phyloP scores from a whole-genome alignment of 2,797 vertebrate genomes.

The Lagorchestes hirsutus region DNA sequence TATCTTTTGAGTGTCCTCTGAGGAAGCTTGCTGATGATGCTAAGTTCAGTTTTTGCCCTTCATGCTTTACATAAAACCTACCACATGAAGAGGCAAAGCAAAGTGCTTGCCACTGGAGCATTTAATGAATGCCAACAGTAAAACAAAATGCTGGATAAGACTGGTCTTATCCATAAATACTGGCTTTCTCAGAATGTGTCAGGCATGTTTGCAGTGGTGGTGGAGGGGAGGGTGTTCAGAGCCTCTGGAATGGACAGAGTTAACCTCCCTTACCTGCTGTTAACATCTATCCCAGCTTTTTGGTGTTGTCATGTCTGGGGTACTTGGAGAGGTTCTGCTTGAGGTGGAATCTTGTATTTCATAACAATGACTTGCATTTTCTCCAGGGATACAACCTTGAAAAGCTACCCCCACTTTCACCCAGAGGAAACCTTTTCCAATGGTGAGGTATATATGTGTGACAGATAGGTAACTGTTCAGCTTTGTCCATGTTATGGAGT shows the following conservation, averaged over 20 bases:
- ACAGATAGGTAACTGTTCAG: background rate
- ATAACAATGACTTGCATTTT: conserved; percentile 48
- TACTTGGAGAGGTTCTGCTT: conserved; percentile 25
- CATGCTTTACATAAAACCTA: conserved; percentile 73
- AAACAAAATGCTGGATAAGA: background rate
- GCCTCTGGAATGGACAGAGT: conserved; percentile 54
- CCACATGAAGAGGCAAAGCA: conserved; percentile 19
- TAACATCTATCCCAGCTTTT: conserved; percentile 36
- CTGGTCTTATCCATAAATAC: conserved; percentile 6
- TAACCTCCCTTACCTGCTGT: background rate
- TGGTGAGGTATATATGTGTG: background rate
- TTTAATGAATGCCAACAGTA: background rate
- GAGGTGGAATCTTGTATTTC: conserved; percentile 23
- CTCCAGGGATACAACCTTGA: background rate
- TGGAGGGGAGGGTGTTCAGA: conserved; percentile 18
- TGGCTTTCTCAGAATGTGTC: conserved; percentile 19
- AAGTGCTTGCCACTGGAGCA: conserved; percentile 8
- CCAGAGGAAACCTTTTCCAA: conserved; percentile 21
- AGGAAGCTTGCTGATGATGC: conserved; percentile 58
- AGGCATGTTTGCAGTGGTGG: background rate
- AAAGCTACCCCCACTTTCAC: background rate
- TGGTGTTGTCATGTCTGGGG: conserved; percentile 48
- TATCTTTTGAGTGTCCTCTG: conserved; percentile 68
- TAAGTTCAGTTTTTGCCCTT: conserved; percentile 58
- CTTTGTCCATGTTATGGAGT: background rate